Conservation (phyloP, 2,888 invertebrate species). For the Nysson spinosus region DNA sequence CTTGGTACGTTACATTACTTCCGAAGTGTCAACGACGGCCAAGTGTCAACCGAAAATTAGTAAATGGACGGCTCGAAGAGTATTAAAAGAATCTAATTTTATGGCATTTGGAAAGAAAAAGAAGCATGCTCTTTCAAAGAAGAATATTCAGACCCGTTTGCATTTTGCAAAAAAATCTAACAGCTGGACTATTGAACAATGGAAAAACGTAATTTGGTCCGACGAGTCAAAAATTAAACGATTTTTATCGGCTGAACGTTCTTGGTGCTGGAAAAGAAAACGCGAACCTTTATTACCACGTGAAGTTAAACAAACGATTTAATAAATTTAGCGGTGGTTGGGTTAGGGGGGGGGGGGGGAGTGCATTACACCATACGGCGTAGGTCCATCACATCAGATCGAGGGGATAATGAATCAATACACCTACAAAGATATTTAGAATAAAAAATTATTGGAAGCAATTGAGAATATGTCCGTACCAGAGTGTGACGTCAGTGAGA, state of each 20-base stretch:
- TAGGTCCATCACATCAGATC: conserved; percentile 23
- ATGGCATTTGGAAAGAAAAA: conserved; percentile 17
- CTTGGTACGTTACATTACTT: conserved; percentile 22
- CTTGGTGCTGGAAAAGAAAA: conserved; percentile 37
- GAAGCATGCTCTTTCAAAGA: conserved; percentile 23
- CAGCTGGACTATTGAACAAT: conserved; percentile 34
- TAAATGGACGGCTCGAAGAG: conserved; percentile 22
- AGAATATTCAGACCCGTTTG: conserved; percentile 27
- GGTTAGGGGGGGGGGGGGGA: conserved; percentile 30
- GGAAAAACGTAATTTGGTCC: conserved; percentile 42
- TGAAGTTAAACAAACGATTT: conserved; percentile 36
- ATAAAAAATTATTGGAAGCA: conserved; percentile 3
- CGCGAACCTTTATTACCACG: conserved; percentile 28
- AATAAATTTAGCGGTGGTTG: conserved; percentile 39
- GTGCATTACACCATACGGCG: conserved; percentile 14
- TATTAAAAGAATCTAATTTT: conserved; percentile 33
- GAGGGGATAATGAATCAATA: conserved; percentile 19
- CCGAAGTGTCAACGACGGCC: conserved; percentile 17
- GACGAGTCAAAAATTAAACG: conserved; percentile 34
- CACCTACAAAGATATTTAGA: conserved; percentile 19
- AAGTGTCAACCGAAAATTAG: conserved; percentile 29
- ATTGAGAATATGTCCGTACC: conserved; percentile 22
- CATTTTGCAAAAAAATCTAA: conserved; percentile 45
- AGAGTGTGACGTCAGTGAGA: conserved; percentile 25
- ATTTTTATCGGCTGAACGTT: conserved; percentile 26